Conservation (phyloP, 92 coral and sea anemone species). For the Phenganax marumi region DNA sequence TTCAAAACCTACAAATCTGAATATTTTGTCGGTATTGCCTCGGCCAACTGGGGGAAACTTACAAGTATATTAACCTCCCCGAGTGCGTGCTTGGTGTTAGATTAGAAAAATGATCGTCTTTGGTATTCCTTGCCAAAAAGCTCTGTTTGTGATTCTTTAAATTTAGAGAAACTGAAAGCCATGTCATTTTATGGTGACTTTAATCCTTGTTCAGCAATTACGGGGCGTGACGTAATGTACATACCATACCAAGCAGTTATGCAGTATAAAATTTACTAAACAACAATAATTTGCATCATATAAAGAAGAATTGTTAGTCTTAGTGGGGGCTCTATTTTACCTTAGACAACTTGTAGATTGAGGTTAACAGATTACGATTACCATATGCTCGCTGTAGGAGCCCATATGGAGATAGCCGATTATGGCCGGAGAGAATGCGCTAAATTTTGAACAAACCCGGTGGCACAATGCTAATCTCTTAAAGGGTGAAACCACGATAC, state of each 20-base stretch:
- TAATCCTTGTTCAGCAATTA: no score
- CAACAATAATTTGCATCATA: not conserved
- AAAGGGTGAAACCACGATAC: not conserved
- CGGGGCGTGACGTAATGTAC: not conserved
- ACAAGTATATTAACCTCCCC: no score
- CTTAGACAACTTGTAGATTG: constrained; percentile 16
- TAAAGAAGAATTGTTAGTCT: not conserved
- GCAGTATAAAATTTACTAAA: not conserved
- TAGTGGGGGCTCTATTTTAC: constrained; percentile 1
- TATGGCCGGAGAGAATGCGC: not conserved
- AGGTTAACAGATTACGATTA: not conserved
- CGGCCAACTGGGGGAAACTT: no score
- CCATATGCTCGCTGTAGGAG: constrained; percentile 22
- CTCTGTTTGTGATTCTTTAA: no score
- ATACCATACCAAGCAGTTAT: not conserved
- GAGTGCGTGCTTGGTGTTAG: no score
- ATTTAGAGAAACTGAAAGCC: no score
- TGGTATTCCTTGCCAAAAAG: no score
- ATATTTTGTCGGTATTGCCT: no score
- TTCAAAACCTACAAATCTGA: no score
- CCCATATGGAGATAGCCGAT: constrained; percentile 6
- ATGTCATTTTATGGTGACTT: no score
- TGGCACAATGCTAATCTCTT: not conserved
- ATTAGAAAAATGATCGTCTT: no score
- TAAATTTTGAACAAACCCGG: not conserved